phyloP scores from a whole-genome alignment of 2,888 invertebrate genomes.

The Netelia virgata region DNA sequence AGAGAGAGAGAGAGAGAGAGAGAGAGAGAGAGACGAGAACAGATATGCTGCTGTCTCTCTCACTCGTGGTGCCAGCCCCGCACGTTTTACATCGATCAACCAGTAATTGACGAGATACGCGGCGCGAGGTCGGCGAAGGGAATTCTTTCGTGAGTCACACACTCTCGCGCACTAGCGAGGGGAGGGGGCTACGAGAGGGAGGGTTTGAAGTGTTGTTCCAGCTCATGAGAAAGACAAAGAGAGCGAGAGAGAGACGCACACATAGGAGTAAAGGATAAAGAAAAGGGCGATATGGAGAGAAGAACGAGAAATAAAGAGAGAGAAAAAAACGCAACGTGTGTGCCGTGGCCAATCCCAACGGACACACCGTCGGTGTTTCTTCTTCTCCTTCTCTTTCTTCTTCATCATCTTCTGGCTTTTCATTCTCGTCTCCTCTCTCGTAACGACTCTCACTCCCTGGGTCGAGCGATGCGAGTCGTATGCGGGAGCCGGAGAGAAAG shows the following conservation, averaged over 20 bases:
- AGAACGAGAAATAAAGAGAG: constrained; percentile 31
- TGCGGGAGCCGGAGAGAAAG: constrained; percentile 24
- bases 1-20: no score
- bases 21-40: background rate
- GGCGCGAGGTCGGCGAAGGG: constrained; percentile 67
- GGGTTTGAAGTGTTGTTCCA: constrained; percentile 54
- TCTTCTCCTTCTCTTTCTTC: constrained; percentile 40
- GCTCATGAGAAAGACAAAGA: constrained; percentile 30
- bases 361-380: constrained; percentile 49
- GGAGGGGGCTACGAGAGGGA: constrained; percentile 12
- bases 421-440: constrained; percentile 17
- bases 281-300: constrained; percentile 56
- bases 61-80: constrained; percentile 63
- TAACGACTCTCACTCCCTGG: constrained; percentile 43
- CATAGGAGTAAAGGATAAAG: constrained; percentile 43
- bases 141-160: constrained; percentile 69
- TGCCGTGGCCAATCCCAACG: constrained; percentile 53
- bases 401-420: constrained; percentile 37
- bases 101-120: constrained; percentile 70
- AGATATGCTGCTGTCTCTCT: constrained; percentile 14
- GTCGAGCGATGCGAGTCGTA: constrained; percentile 27
- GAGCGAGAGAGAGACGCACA: constrained; percentile 42
- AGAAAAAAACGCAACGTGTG: constrained; percentile 49
- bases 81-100: constrained; percentile 70
- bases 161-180: constrained; percentile 31